These are phyloP conservation scores for Oryzias sinensis DNA, from an alignment of 2,797 vertebrate genomes.

Conservation along the genomic window DNA sequence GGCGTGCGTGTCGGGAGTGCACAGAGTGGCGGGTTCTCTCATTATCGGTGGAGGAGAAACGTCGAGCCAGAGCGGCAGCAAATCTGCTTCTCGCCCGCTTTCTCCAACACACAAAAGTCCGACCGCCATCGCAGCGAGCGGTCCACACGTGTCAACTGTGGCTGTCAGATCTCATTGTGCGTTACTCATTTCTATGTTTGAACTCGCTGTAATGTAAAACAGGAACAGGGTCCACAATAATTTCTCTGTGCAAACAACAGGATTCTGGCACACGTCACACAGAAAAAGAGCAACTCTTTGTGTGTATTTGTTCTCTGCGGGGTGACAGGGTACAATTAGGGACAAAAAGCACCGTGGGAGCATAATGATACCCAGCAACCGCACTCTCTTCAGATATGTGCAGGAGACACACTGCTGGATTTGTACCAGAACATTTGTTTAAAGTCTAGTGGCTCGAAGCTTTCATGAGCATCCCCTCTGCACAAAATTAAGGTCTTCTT, in stretches of 20 bases:
- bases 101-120: slow-evolving; percentile 23
- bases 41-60: slow-evolving; percentile 47
- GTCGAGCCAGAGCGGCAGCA: slow-evolving; percentile 27
- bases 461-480: slow-evolving; percentile 1
- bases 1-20: slow-evolving; percentile 14
- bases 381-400: slow-evolving; percentile 41
- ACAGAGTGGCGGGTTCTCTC: slow-evolving; percentile 44
- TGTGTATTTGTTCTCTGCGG: slow-evolving; percentile 58
- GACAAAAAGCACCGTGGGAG: slow-evolving; percentile 73
- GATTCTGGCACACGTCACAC: slow-evolving; percentile 38
- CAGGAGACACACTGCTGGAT: slow-evolving; percentile 25
- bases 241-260: slow-evolving; percentile 55
- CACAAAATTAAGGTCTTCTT: background rate
- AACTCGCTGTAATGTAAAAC: slow-evolving; percentile 49
- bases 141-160: slow-evolving; percentile 19
- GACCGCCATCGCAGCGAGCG: slow-evolving; percentile 29
- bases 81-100: slow-evolving; percentile 28
- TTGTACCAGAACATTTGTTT: slow-evolving; percentile 7
- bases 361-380: slow-evolving; percentile 75
- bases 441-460: slow-evolving; percentile 7
- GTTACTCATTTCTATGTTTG: slow-evolving; percentile 44
- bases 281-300: slow-evolving; percentile 38
- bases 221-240: slow-evolving; percentile 45
- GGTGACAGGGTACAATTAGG: slow-evolving; percentile 80
- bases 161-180: slow-evolving; percentile 52